phyloP scores from a whole-genome alignment of 2,113 vertebrate genomes.

The Onychorhynchus coronatus region DNA sequence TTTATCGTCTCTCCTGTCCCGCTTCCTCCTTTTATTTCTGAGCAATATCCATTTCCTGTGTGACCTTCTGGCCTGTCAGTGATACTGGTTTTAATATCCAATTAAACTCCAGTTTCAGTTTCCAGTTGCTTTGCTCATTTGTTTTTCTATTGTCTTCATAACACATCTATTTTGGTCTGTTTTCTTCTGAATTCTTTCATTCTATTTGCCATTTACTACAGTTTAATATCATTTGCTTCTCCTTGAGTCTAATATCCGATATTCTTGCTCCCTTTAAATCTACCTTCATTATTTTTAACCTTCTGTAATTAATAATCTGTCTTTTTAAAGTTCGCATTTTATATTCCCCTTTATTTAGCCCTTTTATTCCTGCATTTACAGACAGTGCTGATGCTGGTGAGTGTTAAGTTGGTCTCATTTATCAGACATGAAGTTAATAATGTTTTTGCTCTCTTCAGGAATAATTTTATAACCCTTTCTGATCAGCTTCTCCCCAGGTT shows the following conservation, averaged over 20 bases:
- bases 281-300: neutral
- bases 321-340: neutral
- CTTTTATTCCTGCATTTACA: neutral
- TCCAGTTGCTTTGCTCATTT: neutral
- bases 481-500: neutral
- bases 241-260: rapidly evolving
- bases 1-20: neutral
- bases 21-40: neutral
- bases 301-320: neutral
- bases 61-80: neutral
- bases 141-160: neutral
- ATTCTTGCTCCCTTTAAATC: neutral
- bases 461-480: neutral
- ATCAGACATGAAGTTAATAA: neutral
- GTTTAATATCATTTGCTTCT: neutral
- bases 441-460: neutral
- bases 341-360: neutral
- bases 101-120: conserved; percentile 49
- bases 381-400: neutral
- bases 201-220: neutral
- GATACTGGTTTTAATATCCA: neutral
- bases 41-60: neutral
- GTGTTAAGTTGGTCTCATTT: neutral
- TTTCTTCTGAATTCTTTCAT: neutral
- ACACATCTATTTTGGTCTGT: neutral